Percentiles rank a stretch among this genome's conserved stretches.
Evolutionary conservation across 2,888 invertebrate species (phyloP).

Genomic region (Diachrysia chrysitis): DNA sequence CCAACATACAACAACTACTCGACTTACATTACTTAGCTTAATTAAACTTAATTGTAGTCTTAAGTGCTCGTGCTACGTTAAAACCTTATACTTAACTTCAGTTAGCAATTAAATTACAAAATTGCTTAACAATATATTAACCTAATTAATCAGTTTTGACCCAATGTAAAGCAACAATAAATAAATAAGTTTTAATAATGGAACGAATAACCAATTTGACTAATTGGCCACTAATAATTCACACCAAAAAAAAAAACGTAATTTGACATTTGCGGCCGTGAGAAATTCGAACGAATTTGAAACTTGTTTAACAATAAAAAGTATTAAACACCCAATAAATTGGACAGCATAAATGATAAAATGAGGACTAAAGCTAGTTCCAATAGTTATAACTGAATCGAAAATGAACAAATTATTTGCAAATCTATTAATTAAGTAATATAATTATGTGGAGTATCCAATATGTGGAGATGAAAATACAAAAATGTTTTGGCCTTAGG

Average conservation of each 20-base stretch:
- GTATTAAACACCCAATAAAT: conserved; percentile 34
- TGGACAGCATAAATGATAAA: too few relatives aligned
- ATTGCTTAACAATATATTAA: neutral
- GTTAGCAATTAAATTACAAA: neutral
- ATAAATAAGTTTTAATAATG: conserved; percentile 5
- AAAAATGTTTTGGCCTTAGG: conserved; percentile 58
- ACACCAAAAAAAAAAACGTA: conserved; percentile 38
- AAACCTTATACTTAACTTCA: neutral
- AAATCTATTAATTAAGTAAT: conserved; percentile 62
- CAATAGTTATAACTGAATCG: conserved; percentile 58
- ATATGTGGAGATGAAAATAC: conserved; percentile 69
- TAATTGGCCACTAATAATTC: conserved; percentile 53
- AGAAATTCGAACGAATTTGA: conserved; percentile 20
- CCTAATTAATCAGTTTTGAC: conserved; percentile 25
- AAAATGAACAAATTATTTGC: conserved; percentile 61
- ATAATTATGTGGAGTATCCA: too few relatives aligned
- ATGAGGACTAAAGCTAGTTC: conserved; percentile 47
- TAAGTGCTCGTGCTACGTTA: conserved; percentile 4
- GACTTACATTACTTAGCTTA: neutral
- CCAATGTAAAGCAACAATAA: too few relatives aligned
- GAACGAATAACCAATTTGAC: conserved; percentile 39
- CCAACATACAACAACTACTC: neutral
- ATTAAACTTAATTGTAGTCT: neutral
- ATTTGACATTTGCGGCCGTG: conserved; percentile 38
- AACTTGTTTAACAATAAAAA: conserved; percentile 39